Conservation (phyloP, 2,888 invertebrate species). For the Trissolcus brochymenae region DNA sequence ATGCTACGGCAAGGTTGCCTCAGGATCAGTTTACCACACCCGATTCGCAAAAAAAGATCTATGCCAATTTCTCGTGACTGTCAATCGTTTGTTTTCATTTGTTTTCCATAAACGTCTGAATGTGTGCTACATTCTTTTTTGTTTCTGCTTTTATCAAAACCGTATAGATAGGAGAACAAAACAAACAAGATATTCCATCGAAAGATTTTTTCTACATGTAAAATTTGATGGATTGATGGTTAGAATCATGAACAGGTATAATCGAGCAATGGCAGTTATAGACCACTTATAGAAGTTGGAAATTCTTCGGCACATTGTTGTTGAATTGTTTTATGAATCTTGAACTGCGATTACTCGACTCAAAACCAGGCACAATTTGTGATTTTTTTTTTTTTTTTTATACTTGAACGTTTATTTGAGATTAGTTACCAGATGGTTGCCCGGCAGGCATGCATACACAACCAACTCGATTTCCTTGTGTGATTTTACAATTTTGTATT, state of each 20-base stretch:
- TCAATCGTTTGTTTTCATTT: neutral
- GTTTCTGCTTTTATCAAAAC: too few species aligned
- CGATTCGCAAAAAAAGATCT: too few species aligned
- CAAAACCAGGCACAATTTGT: constrained; percentile 65
- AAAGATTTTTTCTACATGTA: neutral
- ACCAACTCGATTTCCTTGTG: constrained; percentile 12
- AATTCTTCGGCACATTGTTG: neutral
- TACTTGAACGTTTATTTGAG: constrained; percentile 63
- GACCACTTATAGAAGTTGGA: neutral
- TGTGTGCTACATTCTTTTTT: too few species aligned
- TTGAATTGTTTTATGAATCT: neutral
- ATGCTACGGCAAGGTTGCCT: neutral
- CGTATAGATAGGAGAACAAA: too few species aligned
- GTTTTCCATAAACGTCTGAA: too few species aligned
- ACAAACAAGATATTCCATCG: neutral
- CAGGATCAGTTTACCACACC: constrained; percentile 59
- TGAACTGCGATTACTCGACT: constrained; percentile 66
- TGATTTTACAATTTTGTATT: constrained; percentile 32
- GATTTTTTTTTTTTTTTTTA: constrained; percentile 60
- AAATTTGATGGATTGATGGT: constrained; percentile 48
- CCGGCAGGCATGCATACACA: constrained; percentile 18
- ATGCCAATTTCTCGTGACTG: too few species aligned
- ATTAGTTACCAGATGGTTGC: constrained; percentile 32
- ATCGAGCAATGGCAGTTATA: constrained; percentile 66
- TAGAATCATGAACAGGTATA: constrained; percentile 68